phyloP scores from a whole-genome alignment of 2,888 invertebrate species.

The Gymnoscelis rufifasciata region DNA sequence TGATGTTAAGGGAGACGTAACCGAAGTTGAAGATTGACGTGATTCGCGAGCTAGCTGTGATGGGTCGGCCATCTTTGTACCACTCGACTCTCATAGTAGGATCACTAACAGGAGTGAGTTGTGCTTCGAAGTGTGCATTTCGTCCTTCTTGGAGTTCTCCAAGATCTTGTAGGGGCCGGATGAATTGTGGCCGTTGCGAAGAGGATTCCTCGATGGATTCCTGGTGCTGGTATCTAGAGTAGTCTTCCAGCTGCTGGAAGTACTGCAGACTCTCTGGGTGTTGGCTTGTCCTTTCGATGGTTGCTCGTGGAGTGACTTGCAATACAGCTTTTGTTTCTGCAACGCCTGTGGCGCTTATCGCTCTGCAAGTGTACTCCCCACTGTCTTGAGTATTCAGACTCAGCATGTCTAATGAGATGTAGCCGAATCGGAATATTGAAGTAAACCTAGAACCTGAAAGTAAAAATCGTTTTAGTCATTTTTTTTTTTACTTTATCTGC shows the following conservation, averaged over 20 bases:
- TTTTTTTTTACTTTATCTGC: too few relatives aligned
- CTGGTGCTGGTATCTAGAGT: conserved; percentile 90
- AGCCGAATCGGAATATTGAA: conserved; percentile 97
- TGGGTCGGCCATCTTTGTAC: conserved; percentile 96
- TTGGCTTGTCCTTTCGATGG: conserved; percentile 92
- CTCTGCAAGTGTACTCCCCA: conserved; percentile 94
- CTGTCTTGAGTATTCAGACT: conserved; percentile 91
- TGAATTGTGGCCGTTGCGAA: conserved; percentile 91
- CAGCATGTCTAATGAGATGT: conserved; percentile 94
- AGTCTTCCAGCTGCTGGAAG: conserved; percentile 94
- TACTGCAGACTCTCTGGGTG: conserved; percentile 94
- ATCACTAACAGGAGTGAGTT: conserved; percentile 94
- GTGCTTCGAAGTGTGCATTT: conserved; percentile 95
- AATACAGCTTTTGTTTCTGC: conserved; percentile 91
- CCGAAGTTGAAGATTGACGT: conserved; percentile 99
- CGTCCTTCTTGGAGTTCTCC: conserved; percentile 93
- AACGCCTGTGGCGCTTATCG: conserved; percentile 90
- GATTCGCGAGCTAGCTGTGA: conserved; percentile 98
- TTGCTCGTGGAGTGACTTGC: conserved; percentile 87
- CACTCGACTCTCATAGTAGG: conserved; percentile 96
- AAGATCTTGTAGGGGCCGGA: conserved; percentile 90
- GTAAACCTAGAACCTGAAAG: conserved; percentile 94
- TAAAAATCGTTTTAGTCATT: too few relatives aligned
- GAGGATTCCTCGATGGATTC: conserved; percentile 90
- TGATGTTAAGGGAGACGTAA: conserved; percentile 98